Percentiles rank a stretch among this genome's conserved stretches.
phyloP scores from a whole-genome alignment of 2,888 invertebrate species.

The Malachius bipustulatus region DNA sequence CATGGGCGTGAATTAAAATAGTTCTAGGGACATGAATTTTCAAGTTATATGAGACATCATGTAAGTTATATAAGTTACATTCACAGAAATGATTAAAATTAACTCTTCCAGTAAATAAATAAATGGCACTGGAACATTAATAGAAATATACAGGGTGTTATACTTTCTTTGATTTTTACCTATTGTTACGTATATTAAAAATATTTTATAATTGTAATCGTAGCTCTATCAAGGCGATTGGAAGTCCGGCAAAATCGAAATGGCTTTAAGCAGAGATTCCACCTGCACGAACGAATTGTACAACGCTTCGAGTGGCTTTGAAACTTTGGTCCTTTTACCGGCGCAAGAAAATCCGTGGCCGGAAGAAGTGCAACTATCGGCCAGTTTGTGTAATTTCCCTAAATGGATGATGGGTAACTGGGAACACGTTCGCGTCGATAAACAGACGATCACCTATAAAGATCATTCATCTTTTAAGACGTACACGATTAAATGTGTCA shows the following conservation, averaged over 20 bases:
- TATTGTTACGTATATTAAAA: too few relatives aligned
- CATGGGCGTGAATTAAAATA: too few relatives aligned
- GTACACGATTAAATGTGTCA: conserved; percentile 40
- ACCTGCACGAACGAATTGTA: conserved; percentile 46
- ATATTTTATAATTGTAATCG: too few relatives aligned
- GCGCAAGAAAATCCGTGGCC: conserved; percentile 34
- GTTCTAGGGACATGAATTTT: too few relatives aligned
- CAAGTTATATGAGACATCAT: too few relatives aligned
- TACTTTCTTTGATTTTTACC: too few relatives aligned
- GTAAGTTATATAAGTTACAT: too few relatives aligned
- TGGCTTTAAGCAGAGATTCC: conserved; percentile 52
- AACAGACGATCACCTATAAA: conserved; percentile 39
- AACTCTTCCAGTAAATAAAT: too few relatives aligned
- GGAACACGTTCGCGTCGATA: conserved; percentile 43
- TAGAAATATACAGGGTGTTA: too few relatives aligned
- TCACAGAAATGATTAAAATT: too few relatives aligned
- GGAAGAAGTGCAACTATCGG: conserved; percentile 27
- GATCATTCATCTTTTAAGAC: conserved; percentile 42
- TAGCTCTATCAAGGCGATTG: conserved; percentile 41
- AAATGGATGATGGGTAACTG: conserved; percentile 51
- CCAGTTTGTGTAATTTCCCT: conserved; percentile 41
- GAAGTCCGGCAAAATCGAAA: conserved; percentile 41
- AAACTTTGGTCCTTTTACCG: conserved; percentile 42
- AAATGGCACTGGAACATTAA: too few relatives aligned
- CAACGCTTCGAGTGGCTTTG: conserved; percentile 45